Conservation (phyloP, 2,113 vertebrate species). For the Blennius ocellaris region DNA sequence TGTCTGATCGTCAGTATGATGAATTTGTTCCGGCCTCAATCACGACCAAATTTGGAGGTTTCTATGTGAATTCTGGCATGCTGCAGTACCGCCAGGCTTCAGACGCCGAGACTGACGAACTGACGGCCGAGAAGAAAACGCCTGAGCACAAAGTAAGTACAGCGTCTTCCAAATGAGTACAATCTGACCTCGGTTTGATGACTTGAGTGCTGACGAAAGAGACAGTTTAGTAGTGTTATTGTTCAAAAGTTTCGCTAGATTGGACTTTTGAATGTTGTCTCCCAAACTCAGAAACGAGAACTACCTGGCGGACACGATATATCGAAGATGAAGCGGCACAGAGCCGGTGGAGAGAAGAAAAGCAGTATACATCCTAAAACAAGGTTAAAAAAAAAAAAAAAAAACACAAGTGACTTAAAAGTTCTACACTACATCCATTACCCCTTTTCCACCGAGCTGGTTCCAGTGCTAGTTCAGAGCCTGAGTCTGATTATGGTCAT, state of each 20-base stretch:
- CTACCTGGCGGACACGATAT: slow-evolving; percentile 82
- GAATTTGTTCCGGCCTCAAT: slow-evolving; percentile 95
- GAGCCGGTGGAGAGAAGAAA: slow-evolving; percentile 81
- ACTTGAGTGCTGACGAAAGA: no score
- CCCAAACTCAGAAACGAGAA: no score
- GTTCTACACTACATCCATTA: no score
- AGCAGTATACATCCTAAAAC: slow-evolving; percentile 82
- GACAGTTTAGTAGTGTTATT: no score
- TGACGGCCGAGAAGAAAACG: slow-evolving; percentile 84
- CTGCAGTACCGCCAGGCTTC: slow-evolving; percentile 91
- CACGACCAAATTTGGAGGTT: slow-evolving; percentile 93
- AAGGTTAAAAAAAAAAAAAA: slow-evolving; percentile 82
- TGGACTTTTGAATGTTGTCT: no score
- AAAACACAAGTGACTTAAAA: no score
- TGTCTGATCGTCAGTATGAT: slow-evolving; percentile 87
- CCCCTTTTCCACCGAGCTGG: no score
- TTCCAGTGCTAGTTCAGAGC: no score
- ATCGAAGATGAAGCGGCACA: slow-evolving; percentile 87
- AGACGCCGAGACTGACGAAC: slow-evolving; percentile 84
- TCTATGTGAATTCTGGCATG: slow-evolving; percentile 94
- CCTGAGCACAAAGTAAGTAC: slow-evolving; percentile 79
- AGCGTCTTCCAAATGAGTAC: not conserved
- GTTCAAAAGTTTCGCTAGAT: no score
- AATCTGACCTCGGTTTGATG: not conserved
- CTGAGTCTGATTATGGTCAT: no score